Percentiles rank a stretch among this genome's conserved stretches.
phyloP scores from a whole-genome alignment of 2,113 vertebrate genomes.

The Pseudorhombus dupliciocellatus region DNA sequence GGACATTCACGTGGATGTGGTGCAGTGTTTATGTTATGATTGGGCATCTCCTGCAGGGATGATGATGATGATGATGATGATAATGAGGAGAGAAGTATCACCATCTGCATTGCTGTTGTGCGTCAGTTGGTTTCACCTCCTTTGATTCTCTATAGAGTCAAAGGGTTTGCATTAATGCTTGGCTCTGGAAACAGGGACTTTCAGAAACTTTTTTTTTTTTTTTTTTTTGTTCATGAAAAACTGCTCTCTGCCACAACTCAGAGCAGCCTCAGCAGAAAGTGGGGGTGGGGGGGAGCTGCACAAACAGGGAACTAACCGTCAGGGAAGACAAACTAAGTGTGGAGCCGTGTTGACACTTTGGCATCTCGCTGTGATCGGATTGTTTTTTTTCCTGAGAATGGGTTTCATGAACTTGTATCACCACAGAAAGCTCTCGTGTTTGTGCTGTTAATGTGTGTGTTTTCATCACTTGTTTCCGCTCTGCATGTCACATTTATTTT shows the following conservation, averaged over 20 bases:
- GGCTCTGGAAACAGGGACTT: constrained; percentile 67
- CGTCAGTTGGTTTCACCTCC: constrained; percentile 21
- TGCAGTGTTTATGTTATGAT: constrained; percentile 13
- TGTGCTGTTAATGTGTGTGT: constrained; percentile 31
- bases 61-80: constrained; percentile 24
- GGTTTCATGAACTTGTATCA: constrained; percentile 40
- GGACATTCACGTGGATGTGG: background rate
- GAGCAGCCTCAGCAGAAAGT: constrained; percentile 31
- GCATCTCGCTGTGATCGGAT: constrained; percentile 18
- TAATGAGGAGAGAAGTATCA: constrained; percentile 28
- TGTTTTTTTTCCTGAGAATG: constrained; percentile 18
- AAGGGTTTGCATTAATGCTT: constrained; percentile 71
- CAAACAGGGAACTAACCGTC: constrained; percentile 15
- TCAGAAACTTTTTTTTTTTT: constrained; percentile 48
- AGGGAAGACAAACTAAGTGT: background rate
- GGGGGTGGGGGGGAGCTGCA: constrained; percentile 2
- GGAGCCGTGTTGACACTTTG: constrained; percentile 9
- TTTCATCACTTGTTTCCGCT: constrained; percentile 23
- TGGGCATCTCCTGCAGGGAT: constrained; percentile 17
- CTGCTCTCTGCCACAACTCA: constrained; percentile 30
- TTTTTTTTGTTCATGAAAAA: constrained; percentile 41
- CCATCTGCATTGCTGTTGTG: constrained; percentile 16
- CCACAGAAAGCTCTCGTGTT: constrained; percentile 8
- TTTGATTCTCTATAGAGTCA: constrained; percentile 39
- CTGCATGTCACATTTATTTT: constrained; percentile 38